Evolutionary conservation across 1,140 invertebrate genomes (phyloP).

Genomic region (Drusus annulatus): DNA sequence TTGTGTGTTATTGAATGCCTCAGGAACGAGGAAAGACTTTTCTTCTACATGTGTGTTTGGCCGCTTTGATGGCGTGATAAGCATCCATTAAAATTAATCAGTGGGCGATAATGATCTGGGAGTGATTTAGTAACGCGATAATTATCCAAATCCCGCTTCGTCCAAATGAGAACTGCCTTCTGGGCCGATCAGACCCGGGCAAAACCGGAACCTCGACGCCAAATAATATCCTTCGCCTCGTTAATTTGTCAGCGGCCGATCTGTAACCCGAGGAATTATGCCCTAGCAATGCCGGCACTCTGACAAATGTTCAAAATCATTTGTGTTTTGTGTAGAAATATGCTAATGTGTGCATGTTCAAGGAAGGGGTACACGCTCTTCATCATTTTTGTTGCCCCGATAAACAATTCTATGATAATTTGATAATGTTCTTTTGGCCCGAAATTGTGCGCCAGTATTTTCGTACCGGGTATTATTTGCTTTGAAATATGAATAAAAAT

Average conservation of each 20-base stretch:
- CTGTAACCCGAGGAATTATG: not conserved
- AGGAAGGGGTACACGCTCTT: too few relatives aligned
- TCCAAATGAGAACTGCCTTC: constrained; percentile 9
- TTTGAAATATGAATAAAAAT: not conserved
- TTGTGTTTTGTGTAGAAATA: too few relatives aligned
- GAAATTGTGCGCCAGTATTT: too few relatives aligned
- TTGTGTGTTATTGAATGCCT: too few relatives aligned
- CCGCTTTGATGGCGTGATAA: constrained; percentile 53
- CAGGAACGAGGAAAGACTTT: not conserved
- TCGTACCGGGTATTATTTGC: too few relatives aligned
- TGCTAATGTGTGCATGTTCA: too few relatives aligned
- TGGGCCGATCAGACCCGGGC: constrained; percentile 12
- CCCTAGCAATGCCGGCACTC: too few relatives aligned
- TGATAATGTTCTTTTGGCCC: too few relatives aligned
- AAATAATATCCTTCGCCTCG: not conserved
- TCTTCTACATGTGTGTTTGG: constrained; percentile 1
- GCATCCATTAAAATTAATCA: constrained; percentile 57
- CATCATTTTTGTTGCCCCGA: too few relatives aligned
- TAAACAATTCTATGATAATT: too few relatives aligned
- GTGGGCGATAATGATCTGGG: constrained; percentile 53
- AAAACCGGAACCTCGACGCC: constrained; percentile 17
- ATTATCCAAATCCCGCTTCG: constrained; percentile 45
- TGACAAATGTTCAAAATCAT: too few relatives aligned
- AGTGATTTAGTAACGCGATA: constrained; percentile 50
- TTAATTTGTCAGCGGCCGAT: constrained; percentile 1